A percentile compares a stretch with the other conserved stretches of the same genome.
phyloP scores from a whole-genome alignment of 2,888 invertebrate species.

The Amiota mariae region DNA sequence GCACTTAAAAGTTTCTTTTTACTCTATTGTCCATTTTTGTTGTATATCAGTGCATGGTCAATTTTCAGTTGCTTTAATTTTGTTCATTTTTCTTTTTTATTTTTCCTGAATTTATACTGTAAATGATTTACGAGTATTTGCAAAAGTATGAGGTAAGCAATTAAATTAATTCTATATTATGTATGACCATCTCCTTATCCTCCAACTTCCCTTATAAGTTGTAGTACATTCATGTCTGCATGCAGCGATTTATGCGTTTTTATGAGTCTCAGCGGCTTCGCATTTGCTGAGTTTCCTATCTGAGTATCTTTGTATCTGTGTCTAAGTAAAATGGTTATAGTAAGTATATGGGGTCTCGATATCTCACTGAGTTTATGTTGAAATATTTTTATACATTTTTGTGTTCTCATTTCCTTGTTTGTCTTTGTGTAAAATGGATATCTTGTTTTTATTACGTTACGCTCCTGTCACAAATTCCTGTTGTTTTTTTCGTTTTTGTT shows the following conservation, averaged over 20 bases:
- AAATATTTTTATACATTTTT: background rate
- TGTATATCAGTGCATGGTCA: too few species aligned
- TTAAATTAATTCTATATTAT: constrained; percentile 46
- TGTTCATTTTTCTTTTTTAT: too few species aligned
- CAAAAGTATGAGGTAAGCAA: constrained; percentile 38
- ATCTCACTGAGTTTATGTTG: background rate
- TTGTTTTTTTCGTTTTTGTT: background rate
- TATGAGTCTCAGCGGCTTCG: background rate
- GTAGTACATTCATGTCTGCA: background rate
- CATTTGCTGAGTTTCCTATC: background rate
- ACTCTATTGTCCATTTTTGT: too few species aligned
- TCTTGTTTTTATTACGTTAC: background rate
- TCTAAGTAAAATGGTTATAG: too few species aligned
- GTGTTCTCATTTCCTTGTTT: background rate
- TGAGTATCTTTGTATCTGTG: background rate
- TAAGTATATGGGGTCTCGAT: background rate
- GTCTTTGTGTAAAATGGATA: background rate
- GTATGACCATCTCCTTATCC: background rate
- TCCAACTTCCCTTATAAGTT: too few species aligned
- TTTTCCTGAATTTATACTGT: constrained; percentile 8
- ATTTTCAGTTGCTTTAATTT: too few species aligned
- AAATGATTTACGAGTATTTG: constrained; percentile 54
- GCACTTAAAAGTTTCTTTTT: too few species aligned
- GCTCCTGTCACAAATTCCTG: background rate
- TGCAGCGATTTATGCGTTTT: constrained; percentile 1